Evolutionary conservation across 2,797 vertebrate species (phyloP), one percentile per base, ranked within the genome.

Genomic region (Crocidura indochinensis): DNA sequence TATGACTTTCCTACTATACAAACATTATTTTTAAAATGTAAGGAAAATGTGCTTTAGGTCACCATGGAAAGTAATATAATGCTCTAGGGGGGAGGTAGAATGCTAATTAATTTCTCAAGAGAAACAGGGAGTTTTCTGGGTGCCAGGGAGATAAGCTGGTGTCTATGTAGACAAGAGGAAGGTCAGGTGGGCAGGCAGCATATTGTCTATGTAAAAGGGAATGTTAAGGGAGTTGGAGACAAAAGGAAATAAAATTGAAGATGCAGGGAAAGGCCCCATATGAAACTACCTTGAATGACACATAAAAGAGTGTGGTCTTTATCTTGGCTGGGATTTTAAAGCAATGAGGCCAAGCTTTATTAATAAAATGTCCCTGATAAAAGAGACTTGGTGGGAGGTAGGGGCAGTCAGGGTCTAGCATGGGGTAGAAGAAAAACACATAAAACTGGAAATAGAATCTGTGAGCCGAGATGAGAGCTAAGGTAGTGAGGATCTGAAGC

Each of bases 161-260:
- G 22, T 76, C 27, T 82, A 4, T 2, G 4, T 51, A 15, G 31
- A 68, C 22, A 65, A 0, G 44, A 14, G 1, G 20, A 51, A n/a
- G 49, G 31, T 6, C 65, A 15, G 49, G 38, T 38, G 38, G 38
- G n/a, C 19, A 73, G 71, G 56, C 27, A 62, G 20, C 27, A 27
- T 10, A 74, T 68, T 29, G 7, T 31, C 87, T 5, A 3, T 69
- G 78, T 82, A 51, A 31, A 90, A 83, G 27, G 38, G 29, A 82
- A 64, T 68, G 51, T 46, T 27, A 73, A 8, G 3, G 74, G 62
- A 19, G 10, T 27, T 62, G 29, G 29, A 74, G 17, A 1, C 51
- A 12, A 53, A 53, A 53, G 51, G 38, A 94, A 91, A 74, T 31
- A 8, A 73, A 22, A 62, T 67, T 22, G 84, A 72, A 87, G 75